Evolutionary conservation across 2,797 vertebrate species (phyloP).

Genomic region (Danio tinwini): DNA sequence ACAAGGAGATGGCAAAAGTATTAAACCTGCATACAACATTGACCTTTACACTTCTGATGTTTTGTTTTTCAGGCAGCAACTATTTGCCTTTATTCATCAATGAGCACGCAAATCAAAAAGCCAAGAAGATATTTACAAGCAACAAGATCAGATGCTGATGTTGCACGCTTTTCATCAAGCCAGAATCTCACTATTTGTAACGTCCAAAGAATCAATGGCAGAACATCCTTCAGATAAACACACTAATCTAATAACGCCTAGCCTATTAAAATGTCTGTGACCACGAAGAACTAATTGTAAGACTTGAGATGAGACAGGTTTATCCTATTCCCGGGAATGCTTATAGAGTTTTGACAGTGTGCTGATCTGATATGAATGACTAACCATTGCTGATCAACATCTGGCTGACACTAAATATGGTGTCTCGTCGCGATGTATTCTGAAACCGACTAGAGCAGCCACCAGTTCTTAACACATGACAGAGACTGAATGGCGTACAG

Average conservation of each 20-base stretch:
- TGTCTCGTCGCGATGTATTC: not conserved
- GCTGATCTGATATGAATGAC: not conserved
- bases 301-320: not conserved
- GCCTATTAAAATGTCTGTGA: not conserved
- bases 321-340: not conserved
- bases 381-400: constrained; percentile 12
- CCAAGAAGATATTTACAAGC: constrained; percentile 9
- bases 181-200: constrained; percentile 9
- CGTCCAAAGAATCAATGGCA: not conserved
- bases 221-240: constrained; percentile 19
- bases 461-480: not conserved
- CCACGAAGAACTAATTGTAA: not conserved
- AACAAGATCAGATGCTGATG: constrained; percentile 19
- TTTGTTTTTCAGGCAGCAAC: constrained; percentile 10
- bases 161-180: constrained; percentile 22
- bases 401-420: constrained; percentile 21
- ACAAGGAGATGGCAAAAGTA: constrained; percentile 2
- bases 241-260: constrained; percentile 14
- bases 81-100: constrained; percentile 26
- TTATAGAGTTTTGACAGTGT: not conserved
- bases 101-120: constrained; percentile 1
- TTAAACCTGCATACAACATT: constrained; percentile 14
- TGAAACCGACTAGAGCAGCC: not conserved
- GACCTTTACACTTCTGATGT: not conserved
- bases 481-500: not conserved